A percentile compares a stretch with the other conserved stretches of the same genome.
Conservation (phyloP, 2,888 invertebrate genomes). For the Geophilus truncorum region DNA sequence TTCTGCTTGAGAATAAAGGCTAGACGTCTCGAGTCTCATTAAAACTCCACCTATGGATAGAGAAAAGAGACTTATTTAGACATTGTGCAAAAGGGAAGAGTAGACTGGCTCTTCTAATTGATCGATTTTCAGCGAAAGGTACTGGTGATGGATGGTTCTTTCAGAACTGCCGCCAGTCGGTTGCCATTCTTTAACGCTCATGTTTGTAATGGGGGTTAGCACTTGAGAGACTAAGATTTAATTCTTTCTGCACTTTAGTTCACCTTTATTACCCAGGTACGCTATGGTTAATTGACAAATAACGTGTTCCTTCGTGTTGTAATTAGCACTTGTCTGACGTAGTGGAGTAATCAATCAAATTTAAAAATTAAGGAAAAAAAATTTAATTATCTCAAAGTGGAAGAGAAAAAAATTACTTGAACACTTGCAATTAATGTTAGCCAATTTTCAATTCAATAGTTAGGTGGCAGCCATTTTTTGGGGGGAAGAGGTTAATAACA, state of each 20-base stretch:
- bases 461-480: not conserved
- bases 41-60: not conserved
- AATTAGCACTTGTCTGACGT: not conserved
- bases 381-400: not conserved
- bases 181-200: not conserved
- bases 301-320: not conserved
- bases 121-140: not conserved
- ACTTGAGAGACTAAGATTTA: not conserved
- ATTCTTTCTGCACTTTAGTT: not conserved
- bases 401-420: not conserved
- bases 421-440: not conserved
- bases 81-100: not conserved
- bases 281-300: not conserved
- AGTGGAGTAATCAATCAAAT: constrained; percentile 20
- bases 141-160: not conserved
- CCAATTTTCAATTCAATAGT: constrained; percentile 15
- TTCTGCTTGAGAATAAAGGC: not conserved
- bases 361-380: not conserved
- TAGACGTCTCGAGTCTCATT: not conserved
- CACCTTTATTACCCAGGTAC: not conserved
- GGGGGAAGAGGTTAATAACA: too few species aligned
- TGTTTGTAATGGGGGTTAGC: not conserved
- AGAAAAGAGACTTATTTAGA: not conserved
- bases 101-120: not conserved
- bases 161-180: not conserved